Base-by-base conservation (phyloP, 2,797 vertebrate genomes). In the Chromis chromis region DNA sequence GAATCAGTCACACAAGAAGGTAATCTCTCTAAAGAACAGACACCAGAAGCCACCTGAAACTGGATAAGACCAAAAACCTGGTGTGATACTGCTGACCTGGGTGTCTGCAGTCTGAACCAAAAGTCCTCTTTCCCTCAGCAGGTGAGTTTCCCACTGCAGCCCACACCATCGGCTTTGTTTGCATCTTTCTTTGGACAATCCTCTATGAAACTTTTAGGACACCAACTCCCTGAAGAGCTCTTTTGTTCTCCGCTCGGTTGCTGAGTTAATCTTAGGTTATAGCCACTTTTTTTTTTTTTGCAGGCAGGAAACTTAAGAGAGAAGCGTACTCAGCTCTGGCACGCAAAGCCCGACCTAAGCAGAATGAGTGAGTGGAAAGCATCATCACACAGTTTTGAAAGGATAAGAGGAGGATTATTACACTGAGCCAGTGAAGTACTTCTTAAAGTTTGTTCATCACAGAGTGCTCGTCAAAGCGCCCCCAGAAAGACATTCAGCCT, bases 351-450 rank as follows among this genome's bases (percentile, higher is more conserved):
- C 65, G 63, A 9, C 55, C 48, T 36, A 70, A 84, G 65, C 55
- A 59, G 72, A 65, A 60, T 42, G 77, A 79, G 62, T 44, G 49
- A 78, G 66, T 58, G 62, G 54, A 79, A 55, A 76, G 70, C 56
- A 70, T 74, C 80, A 65, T 80, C 50, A 57, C 50, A 59, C 4
- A 1, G 62, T 72, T 72, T 70, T 83, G 65, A 70, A 72, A 78
- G 55, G 64, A 85, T 75, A 70, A 71, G 53, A 81, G 54, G 77
- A 46, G 74, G 70, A 76, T 87, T 86, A 88, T 81, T 79, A 77
- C 55, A 58, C 56, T 70, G 72, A 85, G 67, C 72, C 69, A 39
- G 50, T 64, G 44, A 58, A 36, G 27, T 58, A 25, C 55, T 66
- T 71, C 67, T 78, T 68, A 55, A 79, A 78, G 63, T 78, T 81